Evolutionary conservation across 2,797 vertebrate species (phyloP), one percentile per base, ranked within the genome.

Genomic region (Parauchenoglanis ngamensis): DNA sequence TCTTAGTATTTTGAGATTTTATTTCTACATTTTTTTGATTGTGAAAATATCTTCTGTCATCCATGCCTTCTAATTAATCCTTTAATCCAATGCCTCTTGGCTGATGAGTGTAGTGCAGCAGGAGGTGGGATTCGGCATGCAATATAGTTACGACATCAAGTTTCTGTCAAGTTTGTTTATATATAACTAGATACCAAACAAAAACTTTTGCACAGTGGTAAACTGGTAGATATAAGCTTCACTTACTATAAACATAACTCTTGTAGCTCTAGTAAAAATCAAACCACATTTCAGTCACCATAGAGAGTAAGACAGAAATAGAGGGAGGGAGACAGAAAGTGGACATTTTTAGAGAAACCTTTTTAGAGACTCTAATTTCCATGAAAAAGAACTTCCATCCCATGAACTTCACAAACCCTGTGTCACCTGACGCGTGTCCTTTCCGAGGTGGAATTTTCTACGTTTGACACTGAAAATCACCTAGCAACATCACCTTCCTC

Each of bases 401-500:
- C 35, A 59, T 65, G 61, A 83, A 73, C 86, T 78, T 76, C 84
- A 54, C 82, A 13, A 85, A 82, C 52, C 87, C 46, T 17, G 59
- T 86, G 73, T 86, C 57, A 63, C 81, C 65, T 86, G 86, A 85
- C 10, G 67, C 67, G 0, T 87, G 75, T 90, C 76, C 81, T 88
- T 89, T 89, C 83, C 86, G 84, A 88, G 54, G 81, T 76, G 77
- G 46, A 72, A 84, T 89, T 83, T 88, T 85, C 70, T 88, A 77
- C 13, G 79, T 87, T 87, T 68, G 78, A 70, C 70, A 63, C 86
- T 70, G 49, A 78, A 85, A 87, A 86, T 91, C 81, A 81, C 91
- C 87, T 89, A 87, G 91, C 90, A 91, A 92, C 90, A 54, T 77
- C 61, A 56, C 84, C 88, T 87, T 86, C 70, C 85, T 88, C 86